Conservation (phyloP, 35 echinoderm and acorn worm species). For the Hemicentrotus pulcherrimus region DNA sequence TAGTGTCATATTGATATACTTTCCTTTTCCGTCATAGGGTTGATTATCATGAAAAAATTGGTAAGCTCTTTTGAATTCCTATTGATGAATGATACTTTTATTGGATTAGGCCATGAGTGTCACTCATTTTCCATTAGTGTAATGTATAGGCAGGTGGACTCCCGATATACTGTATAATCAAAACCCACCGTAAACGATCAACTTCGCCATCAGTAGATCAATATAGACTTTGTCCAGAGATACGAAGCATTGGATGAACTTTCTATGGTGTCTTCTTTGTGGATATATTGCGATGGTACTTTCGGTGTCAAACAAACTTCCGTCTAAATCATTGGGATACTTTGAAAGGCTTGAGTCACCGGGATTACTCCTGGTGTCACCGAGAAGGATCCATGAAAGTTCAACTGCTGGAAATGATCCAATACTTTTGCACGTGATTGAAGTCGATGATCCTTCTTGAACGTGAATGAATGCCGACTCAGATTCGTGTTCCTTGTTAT, state of each 20-base stretch:
- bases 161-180: not conserved
- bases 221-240: not conserved
- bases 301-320: not conserved
- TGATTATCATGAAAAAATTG: not conserved
- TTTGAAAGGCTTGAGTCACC: not conserved
- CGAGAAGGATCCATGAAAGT: not conserved
- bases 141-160: not conserved
- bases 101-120: not conserved
- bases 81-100: not conserved
- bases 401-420: not conserved
- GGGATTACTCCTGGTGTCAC: not conserved
- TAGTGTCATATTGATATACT: not conserved
- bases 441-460: not conserved
- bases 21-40: not conserved
- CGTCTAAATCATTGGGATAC: not conserved
- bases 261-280: not conserved
- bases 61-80: not conserved
- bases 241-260: not conserved
- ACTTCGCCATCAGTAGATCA: not conserved
- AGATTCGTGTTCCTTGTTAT: not conserved
- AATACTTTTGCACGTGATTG: not conserved
- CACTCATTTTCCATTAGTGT: too few species aligned
- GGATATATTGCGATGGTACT: not conserved
- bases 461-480: not conserved
- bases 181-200: not conserved